A percentile compares a stretch with the other conserved stretches of the same genome.
phyloP scores from a whole-genome alignment of 2,888 invertebrate genomes.

The Polyploca ridens region DNA sequence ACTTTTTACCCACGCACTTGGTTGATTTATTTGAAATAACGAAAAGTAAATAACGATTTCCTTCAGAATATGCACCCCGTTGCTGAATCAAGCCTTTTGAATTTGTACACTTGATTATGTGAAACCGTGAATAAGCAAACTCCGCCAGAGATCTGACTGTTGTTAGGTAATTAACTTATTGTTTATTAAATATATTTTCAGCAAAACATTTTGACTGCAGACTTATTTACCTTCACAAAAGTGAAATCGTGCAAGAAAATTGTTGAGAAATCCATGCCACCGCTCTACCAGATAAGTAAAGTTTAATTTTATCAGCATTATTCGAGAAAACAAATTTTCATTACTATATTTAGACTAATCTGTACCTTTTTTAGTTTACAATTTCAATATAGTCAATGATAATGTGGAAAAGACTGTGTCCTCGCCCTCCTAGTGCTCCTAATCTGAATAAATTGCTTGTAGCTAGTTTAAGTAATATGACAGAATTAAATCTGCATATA shows the following conservation, averaged over 20 bases:
- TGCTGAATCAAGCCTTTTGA: not conserved
- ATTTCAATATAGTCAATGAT: too few species aligned
- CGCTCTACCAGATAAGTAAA: conserved; percentile 46
- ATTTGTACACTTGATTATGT: not conserved
- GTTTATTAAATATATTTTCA: conserved; percentile 38
- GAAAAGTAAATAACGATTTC: conserved; percentile 1
- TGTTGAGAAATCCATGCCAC: conserved; percentile 42
- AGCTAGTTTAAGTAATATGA: conserved; percentile 1
- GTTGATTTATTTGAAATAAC: not conserved
- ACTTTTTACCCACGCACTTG: not conserved
- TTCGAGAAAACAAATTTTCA: not conserved
- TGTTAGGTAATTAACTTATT: conserved; percentile 4
- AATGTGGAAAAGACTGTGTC: too few species aligned
- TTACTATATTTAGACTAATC: too few species aligned
- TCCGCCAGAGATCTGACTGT: not conserved
- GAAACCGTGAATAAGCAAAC: not conserved
- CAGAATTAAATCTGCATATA: not conserved
- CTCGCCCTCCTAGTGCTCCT: too few species aligned
- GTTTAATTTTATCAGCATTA: conserved; percentile 15
- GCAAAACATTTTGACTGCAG: conserved; percentile 51
- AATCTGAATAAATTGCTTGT: too few species aligned
- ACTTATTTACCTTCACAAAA: conserved; percentile 51
- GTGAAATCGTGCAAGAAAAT: conserved; percentile 51
- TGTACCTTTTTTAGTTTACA: too few species aligned
- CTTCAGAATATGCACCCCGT: not conserved